phyloP scores from a whole-genome alignment of 2,797 vertebrate genomes.

The Coregonus ussuriensis region DNA sequence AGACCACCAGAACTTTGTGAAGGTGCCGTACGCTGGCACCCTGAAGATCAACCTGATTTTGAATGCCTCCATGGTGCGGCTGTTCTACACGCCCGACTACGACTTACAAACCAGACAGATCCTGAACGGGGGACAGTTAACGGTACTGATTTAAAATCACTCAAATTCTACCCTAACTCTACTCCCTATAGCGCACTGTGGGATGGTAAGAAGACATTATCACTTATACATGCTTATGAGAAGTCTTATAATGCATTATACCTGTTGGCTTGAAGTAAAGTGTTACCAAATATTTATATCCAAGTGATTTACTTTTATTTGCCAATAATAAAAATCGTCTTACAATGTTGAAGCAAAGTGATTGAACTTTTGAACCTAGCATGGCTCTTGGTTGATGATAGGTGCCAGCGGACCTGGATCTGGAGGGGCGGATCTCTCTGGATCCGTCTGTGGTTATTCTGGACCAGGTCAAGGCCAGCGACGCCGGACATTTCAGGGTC shows the following conservation, averaged over 20 bases:
- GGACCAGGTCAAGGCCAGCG: slow-evolving; percentile 62
- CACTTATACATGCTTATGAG: background rate
- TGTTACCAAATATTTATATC: too few relatives aligned
- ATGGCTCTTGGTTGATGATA: slow-evolving; percentile 28
- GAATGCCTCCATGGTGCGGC: slow-evolving; percentile 69
- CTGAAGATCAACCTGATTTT: slow-evolving; percentile 77
- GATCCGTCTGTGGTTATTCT: slow-evolving; percentile 68
- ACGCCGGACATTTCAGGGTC: slow-evolving; percentile 68
- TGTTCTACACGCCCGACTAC: slow-evolving; percentile 58
- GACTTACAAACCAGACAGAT: slow-evolving; percentile 51
- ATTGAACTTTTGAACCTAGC: background rate
- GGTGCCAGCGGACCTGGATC: slow-evolving; percentile 46
- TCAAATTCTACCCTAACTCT: too few relatives aligned
- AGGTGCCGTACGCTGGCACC: slow-evolving; percentile 45
- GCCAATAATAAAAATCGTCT: background rate
- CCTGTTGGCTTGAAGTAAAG: background rate
- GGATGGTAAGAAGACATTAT: background rate
- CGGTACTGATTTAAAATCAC: slow-evolving; percentile 12
- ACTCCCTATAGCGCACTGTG: too few relatives aligned
- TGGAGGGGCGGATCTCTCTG: slow-evolving; percentile 66
- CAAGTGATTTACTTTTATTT: too few relatives aligned
- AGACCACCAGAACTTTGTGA: slow-evolving; percentile 69
- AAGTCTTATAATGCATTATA: background rate
- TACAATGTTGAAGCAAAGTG: background rate
- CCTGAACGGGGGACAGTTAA: slow-evolving; percentile 70